Base-by-base conservation (phyloP, 2,888 invertebrate species). In the Charanyca ferruginea region DNA sequence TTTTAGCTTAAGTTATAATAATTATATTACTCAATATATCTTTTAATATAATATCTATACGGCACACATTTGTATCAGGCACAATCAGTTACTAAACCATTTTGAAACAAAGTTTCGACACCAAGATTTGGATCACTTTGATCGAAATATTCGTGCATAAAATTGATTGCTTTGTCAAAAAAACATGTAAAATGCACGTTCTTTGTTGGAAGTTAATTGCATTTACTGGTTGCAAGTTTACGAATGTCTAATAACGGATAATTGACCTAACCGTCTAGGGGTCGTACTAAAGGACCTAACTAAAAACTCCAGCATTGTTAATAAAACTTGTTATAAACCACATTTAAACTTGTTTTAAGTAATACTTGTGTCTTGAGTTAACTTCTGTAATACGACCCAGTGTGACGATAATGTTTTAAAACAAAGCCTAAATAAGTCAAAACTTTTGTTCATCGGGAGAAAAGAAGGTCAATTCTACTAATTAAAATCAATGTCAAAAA, bases 31-130 rank as follows among this genome's bases (percentile, higher is more conserved):
- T 41, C n/a, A 52, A 58, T 20, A 6, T 13, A 2, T n/a, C 6
- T 44, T 42, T 57, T 25, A 35, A 52, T 47, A 45, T 18, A 47
- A 52, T 49, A 38, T 13, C 16, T 16, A 3, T 38, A 38, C 59
- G 45, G 53, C 73, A 73, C n/a, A 67, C 52, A 53, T 66, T 35
- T 7, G 8, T 25, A 51, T 35, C 35, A 54, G 6, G 1, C 32
- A 22, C 42, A 52, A 60, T 23, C 28, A 44, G 38, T 61, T 67
- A 23, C 75, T 68, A 53, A 61, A 68, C 41, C 4, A 45, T 61
- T 74, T 48, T 25, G 65, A 49, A 76, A 76, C 20, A 0, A 22
- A 42, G 22, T 74, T 47, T 45, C 61, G 47, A 35, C 69, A 69
- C 35, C 35, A 7, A 66, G 16, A 52, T 57, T 55, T 60, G 16